Evolutionary conservation across 2,113 vertebrate species (phyloP).

Genomic region (Scolopax mira): DNA sequence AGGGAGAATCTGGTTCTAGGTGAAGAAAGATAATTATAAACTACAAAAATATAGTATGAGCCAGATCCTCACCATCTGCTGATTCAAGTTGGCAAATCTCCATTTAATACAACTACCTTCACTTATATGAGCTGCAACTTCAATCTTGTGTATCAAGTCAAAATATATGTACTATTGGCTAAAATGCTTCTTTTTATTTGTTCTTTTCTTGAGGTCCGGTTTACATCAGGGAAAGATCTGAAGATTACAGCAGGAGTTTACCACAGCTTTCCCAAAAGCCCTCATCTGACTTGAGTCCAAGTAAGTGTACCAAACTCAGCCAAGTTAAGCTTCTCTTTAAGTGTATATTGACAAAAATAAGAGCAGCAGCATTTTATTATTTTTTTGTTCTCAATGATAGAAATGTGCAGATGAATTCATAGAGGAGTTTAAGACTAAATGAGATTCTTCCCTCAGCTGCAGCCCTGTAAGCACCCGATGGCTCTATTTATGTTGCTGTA

Average conservation of each 20-base stretch:
- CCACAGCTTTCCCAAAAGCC: not conserved
- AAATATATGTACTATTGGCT: not conserved
- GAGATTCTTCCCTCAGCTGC: not conserved
- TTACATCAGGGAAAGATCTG: not conserved
- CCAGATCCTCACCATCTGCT: conserved; percentile 42
- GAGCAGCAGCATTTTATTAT: not conserved
- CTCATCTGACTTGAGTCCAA: not conserved
- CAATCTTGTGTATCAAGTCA: not conserved
- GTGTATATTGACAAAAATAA: not conserved
- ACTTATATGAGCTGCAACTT: not conserved
- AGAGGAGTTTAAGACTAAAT: not conserved
- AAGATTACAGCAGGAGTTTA: conserved; percentile 10
- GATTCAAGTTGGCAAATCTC: conserved; percentile 13
- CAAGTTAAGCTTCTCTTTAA: not conserved
- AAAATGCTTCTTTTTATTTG: not conserved
- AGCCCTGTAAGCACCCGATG: not conserved
- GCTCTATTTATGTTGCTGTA: not conserved
- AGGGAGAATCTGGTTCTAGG: conserved; percentile 29
- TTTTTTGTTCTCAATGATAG: not conserved
- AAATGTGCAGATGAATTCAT: not conserved
- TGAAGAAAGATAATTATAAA: conserved; percentile 42
- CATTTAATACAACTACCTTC: conserved; percentile 14
- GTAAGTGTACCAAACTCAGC: not conserved
- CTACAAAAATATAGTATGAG: not conserved
- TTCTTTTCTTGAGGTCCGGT: conserved; percentile 24